These are phyloP conservation scores for Parnassius mnemosyne DNA, from an alignment of 2,888 invertebrate genomes.

Conservation along the genomic window DNA sequence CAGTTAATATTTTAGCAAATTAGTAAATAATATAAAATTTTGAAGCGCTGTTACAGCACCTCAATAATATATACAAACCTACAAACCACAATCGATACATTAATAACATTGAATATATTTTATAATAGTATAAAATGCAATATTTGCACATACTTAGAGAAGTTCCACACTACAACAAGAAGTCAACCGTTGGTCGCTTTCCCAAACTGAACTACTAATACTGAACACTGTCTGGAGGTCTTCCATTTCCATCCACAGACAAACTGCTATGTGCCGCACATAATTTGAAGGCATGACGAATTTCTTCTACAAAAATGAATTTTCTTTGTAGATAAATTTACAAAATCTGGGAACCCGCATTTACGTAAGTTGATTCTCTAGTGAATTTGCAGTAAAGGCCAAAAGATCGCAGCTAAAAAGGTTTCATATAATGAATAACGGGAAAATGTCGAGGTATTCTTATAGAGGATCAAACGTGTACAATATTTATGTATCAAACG, in stretches of 20 bases:
- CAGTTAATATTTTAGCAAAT: neutral
- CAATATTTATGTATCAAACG: neutral
- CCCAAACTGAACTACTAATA: no score
- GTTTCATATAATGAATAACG: constrained; percentile 17
- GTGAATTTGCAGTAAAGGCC: constrained; percentile 21
- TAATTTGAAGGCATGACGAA: neutral
- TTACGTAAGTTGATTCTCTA: constrained; percentile 19
- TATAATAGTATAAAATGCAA: no score
- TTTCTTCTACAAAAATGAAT: neutral
- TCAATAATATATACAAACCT: no score
- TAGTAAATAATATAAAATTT: neutral
- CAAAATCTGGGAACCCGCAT: constrained; percentile 10
- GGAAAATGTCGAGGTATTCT: neutral
- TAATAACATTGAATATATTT: no score
- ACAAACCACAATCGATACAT: no score
- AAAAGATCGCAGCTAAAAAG: constrained; percentile 18
- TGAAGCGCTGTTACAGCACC: no score
- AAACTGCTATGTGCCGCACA: no score
- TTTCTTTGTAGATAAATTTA: constrained; percentile 12
- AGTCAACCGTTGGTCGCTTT: no score
- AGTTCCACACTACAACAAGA: no score
- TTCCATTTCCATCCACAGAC: no score
- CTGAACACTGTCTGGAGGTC: no score
- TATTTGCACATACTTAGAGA: no score
- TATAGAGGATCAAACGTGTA: neutral